Base-by-base conservation (phyloP, 1,140 invertebrate species). In the Drosophila ogumai region DNA sequence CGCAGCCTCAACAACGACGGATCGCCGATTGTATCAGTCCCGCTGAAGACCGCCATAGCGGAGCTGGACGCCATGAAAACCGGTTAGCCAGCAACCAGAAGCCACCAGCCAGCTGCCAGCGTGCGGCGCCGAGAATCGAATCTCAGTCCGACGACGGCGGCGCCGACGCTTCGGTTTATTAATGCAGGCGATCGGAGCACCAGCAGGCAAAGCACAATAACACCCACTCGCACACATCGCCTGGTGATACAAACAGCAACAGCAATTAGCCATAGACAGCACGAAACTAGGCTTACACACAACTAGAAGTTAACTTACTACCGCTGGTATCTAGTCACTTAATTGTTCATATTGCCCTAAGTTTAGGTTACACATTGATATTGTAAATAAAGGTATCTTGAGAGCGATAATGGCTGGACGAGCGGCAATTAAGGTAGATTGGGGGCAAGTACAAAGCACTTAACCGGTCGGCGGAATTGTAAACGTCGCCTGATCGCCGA, bases 401-500 rank as follows among this genome's bases (percentile, higher is more conserved):
- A 76, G 58, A 76, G 58, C 69, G 60, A 79, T 73, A 59, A 41
- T 38, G 50, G 28, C n/a, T 13, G 10, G 10, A 50, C 28, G 32
- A 44, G 13, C 17, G 46, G 40, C 68, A 66, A 57, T 71, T 77
- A 66, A 64, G 50, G 19, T 67, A 66, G 52, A 46, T 69, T 69
- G 66, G 12, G 41, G 59, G 41, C 81, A 68, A 77, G 81, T 84
- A 66, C 81, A 85, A 80, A 80, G 49, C 81, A 84, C 78, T 81
- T 78, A 49, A 49, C 49, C 68, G 46, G 46, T 69, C 40, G 40
- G 10, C 31, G 40, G 59, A 31, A 52, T 52, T 52, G 56, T 59
- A 61, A 63, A 57, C 34, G 63, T 85, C 74, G 82, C 81, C 78
- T 85, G 81, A 86, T 86, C 78, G 74, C 68, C 85, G 81, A 81